Conservation (phyloP, 2,888 invertebrate species). For the Drosophila affinis region DNA sequence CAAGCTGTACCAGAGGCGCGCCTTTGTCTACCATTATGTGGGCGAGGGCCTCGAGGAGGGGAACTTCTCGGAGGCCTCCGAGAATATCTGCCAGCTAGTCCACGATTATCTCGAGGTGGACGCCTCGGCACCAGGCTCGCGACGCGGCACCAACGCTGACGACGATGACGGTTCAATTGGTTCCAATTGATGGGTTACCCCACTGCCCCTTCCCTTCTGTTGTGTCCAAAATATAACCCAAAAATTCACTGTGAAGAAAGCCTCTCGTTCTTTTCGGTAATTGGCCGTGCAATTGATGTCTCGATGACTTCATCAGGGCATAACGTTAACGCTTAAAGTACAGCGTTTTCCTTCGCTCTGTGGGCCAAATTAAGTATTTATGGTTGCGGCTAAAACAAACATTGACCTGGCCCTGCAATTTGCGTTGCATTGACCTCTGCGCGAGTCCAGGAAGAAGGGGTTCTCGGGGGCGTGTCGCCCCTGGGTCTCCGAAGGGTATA, state of each 20-base stretch:
- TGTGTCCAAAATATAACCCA: no score
- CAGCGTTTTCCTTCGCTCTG: no score
- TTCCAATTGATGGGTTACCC: background rate
- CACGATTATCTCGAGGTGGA: constrained; percentile 89
- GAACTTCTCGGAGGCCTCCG: constrained; percentile 86
- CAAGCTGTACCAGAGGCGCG: constrained; percentile 91
- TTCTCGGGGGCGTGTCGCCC: constrained; percentile 24
- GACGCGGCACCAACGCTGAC: constrained; percentile 23
- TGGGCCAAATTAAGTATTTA: constrained; percentile 75
- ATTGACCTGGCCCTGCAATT: constrained; percentile 74
- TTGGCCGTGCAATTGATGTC: constrained; percentile 37
- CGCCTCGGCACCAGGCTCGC: constrained; percentile 43
- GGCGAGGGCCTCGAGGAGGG: constrained; percentile 90
- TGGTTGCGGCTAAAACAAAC: constrained; percentile 64
- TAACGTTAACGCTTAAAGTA: no score
- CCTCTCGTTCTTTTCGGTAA: constrained; percentile 27
- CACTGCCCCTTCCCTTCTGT: no score
- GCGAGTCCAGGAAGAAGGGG: background rate
- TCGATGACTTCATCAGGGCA: constrained; percentile 48
- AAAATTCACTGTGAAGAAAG: no score
- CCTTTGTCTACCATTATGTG: constrained; percentile 94
- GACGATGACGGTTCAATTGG: constrained; percentile 3
- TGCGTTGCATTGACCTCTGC: constrained; percentile 72
- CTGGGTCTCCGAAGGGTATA: constrained; percentile 36
- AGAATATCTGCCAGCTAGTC: constrained; percentile 87